Conservation (phyloP, 2,888 invertebrate species). For the Platycheirus rosarum region DNA sequence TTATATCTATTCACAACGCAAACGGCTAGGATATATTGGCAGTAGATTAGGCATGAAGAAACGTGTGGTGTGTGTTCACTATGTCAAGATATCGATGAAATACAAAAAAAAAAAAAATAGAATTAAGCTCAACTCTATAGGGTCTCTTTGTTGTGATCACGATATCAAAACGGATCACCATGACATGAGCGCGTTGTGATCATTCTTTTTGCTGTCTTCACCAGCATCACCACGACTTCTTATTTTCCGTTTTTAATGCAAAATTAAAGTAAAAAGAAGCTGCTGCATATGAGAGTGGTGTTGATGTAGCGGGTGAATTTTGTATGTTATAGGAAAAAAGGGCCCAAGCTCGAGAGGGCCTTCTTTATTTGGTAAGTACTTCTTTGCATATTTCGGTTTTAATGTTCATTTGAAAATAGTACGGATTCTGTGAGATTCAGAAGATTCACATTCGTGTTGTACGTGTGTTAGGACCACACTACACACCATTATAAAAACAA, state of each 20-base stretch:
- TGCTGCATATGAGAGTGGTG: slow-evolving; percentile 28
- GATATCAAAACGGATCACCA: slow-evolving; percentile 73
- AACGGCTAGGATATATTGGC: slow-evolving; percentile 3
- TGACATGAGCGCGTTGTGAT: slow-evolving; percentile 66
- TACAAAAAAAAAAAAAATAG: slow-evolving; percentile 4
- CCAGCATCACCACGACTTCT: slow-evolving; percentile 50
- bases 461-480: too few relatives aligned
- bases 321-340: neutral
- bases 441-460: too few relatives aligned
- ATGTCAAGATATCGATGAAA: slow-evolving; percentile 58
- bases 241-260: slow-evolving; percentile 58
- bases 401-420: too few relatives aligned
- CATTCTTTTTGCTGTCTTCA: slow-evolving; percentile 50
- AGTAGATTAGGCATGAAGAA: slow-evolving; percentile 5
- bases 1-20: slow-evolving; percentile 31
- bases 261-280: slow-evolving; percentile 26
- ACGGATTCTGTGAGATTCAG: too few relatives aligned
- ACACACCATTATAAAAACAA: too few relatives aligned
- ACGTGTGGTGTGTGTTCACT: slow-evolving; percentile 52
- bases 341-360: too few relatives aligned
- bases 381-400: too few relatives aligned
- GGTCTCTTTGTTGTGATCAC: slow-evolving; percentile 68
- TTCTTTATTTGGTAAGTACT: too few relatives aligned
- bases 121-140: slow-evolving; percentile 30
- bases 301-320: neutral